A percentile compares a stretch with the other conserved stretches of the same genome.
Conservation (phyloP, 92 coral and sea anemone species). For the Desmophyllum pertusum region DNA sequence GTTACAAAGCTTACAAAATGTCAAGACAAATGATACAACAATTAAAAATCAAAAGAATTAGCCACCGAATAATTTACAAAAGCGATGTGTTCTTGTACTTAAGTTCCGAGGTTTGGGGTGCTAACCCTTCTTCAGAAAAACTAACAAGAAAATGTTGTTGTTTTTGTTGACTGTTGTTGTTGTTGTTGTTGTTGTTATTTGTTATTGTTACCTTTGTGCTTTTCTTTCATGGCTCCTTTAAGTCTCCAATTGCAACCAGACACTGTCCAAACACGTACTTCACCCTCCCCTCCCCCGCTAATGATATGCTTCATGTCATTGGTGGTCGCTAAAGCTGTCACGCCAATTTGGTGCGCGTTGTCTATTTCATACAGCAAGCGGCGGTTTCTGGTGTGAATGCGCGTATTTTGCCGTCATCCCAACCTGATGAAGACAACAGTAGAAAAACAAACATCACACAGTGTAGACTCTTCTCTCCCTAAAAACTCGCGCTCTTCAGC, state of each 20-base stretch:
- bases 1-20: too few relatives aligned
- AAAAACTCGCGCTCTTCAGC: too few relatives aligned
- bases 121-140: not conserved
- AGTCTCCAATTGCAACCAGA: slow-evolving; percentile 39
- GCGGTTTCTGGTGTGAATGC: slow-evolving; percentile 84
- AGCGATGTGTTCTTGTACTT: too few relatives aligned
- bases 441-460: too few relatives aligned
- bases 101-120: too few relatives aligned
- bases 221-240: slow-evolving; percentile 79
- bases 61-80: too few relatives aligned
- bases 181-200: not conserved
- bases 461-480: too few relatives aligned
- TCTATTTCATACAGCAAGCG: slow-evolving; percentile 67
- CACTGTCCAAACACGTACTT: slow-evolving; percentile 92
- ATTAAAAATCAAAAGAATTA: too few relatives aligned
- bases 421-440: slow-evolving; percentile 54
- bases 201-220: slow-evolving; percentile 79
- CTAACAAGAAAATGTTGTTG: not conserved
- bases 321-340: slow-evolving; percentile 87
- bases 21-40: not conserved
- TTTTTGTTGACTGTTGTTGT: not conserved
- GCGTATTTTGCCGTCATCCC: slow-evolving; percentile 97
- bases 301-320: slow-evolving; percentile 62
- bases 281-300: slow-evolving; percentile 99
- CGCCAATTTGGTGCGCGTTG: slow-evolving; percentile 94